phyloP scores from a whole-genome alignment of 2,797 vertebrate genomes.

The Xenops minutus region DNA sequence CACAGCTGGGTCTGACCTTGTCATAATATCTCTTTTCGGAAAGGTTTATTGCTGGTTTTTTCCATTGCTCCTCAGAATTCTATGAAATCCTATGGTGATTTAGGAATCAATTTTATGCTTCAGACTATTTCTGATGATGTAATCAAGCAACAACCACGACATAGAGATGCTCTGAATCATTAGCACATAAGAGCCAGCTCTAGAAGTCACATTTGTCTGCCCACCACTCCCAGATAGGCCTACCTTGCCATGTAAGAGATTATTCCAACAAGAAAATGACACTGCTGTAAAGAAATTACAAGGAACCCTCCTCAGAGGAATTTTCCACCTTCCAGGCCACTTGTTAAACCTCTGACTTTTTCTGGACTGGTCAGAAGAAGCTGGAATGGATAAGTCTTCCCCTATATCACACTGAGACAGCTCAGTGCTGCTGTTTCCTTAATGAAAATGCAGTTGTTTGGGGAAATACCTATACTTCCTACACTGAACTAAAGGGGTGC shows the following conservation, averaged over 20 bases:
- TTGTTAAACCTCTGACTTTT: background rate
- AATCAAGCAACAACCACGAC: background rate
- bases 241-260: background rate
- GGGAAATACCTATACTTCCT: background rate
- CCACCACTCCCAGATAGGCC: background rate
- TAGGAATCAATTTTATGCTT: background rate
- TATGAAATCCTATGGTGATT: background rate
- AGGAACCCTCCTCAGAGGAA: background rate
- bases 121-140: background rate
- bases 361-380: background rate
- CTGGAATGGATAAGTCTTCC: background rate
- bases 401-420: background rate
- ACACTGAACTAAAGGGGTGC: background rate
- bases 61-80: background rate
- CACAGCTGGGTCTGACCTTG: background rate
- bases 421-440: background rate
- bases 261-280: slow-evolving; percentile 2
- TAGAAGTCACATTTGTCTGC: slow-evolving; percentile 36
- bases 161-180: background rate
- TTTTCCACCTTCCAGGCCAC: background rate
- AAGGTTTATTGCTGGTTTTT: background rate
- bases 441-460: background rate
- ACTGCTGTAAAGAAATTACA: background rate
- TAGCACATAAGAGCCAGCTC: background rate
- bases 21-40: background rate